Percentiles rank a stretch among this genome's conserved stretches.
phyloP scores from a whole-genome alignment of 1,140 invertebrate species.

The Bursaphelenchus mucronatus region DNA sequence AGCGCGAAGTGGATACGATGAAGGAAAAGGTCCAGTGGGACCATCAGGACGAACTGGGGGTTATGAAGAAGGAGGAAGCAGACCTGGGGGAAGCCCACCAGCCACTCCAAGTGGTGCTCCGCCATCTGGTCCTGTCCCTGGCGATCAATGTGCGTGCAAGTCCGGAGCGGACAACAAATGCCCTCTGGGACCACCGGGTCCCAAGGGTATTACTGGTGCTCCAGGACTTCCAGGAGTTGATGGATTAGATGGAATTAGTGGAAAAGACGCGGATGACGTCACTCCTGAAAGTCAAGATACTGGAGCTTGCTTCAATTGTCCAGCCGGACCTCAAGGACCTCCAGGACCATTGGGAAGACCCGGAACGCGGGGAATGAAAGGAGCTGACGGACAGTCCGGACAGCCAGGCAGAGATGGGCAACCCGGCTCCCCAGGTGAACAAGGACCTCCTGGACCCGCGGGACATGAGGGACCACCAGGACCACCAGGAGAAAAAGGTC shows the following conservation, averaged over 20 bases:
- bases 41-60: constrained; percentile 1
- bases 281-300: constrained; percentile 23
- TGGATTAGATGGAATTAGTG: constrained; percentile 24
- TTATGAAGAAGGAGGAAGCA: not conserved
- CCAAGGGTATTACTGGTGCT: constrained; percentile 6
- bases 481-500: constrained; percentile 16
- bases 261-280: constrained; percentile 23
- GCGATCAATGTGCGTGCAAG: constrained; percentile 22
- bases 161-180: constrained; percentile 24
- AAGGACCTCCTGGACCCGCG: constrained; percentile 8
- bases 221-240: constrained; percentile 16
- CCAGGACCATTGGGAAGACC: constrained; percentile 4
- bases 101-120: constrained; percentile 15
- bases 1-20: not conserved
- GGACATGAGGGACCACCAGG: constrained; percentile 18
- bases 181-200: constrained; percentile 22
- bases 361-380: constrained; percentile 12
- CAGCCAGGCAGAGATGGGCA: constrained; percentile 17
- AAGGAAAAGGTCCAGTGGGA: not conserved
- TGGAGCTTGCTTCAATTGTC: constrained; percentile 25
- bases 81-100: constrained; percentile 10
- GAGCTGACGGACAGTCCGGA: not conserved
- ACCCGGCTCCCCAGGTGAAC: constrained; percentile 3
- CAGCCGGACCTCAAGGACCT: not conserved
- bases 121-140: constrained; percentile 14